These are phyloP conservation scores for Neostethus bicornis DNA, from an alignment of 2,797 vertebrate genomes.

Conservation along the genomic window DNA sequence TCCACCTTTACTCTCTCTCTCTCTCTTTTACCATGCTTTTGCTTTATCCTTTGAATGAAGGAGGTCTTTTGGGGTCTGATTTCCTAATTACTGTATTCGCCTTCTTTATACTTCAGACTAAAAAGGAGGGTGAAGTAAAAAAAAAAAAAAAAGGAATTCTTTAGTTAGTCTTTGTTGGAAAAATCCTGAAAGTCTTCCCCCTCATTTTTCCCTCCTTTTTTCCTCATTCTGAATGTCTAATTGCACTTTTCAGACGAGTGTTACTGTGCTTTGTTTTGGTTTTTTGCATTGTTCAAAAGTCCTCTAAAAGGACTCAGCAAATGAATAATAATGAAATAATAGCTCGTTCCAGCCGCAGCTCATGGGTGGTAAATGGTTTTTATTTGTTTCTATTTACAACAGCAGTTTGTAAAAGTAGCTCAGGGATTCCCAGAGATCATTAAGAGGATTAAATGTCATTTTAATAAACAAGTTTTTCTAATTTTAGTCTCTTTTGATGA, in stretches of 20 bases:
- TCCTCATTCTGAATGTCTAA: constrained; percentile 54
- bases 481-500: constrained; percentile 24
- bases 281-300: constrained; percentile 35
- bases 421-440: constrained; percentile 46
- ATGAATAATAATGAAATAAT: constrained; percentile 65
- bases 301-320: too few relatives aligned
- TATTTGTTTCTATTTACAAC: constrained; percentile 46
- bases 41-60: too few relatives aligned
- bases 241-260: constrained; percentile 28
- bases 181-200: constrained; percentile 36
- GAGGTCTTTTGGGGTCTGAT: too few relatives aligned
- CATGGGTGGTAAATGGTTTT: constrained; percentile 38
- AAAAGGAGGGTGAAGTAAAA: constrained; percentile 41
- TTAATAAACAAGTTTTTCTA: constrained; percentile 31
- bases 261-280: constrained; percentile 5
- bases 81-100: too few relatives aligned
- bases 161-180: too few relatives aligned
- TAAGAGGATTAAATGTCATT: constrained; percentile 25
- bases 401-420: constrained; percentile 25
- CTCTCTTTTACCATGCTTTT: too few relatives aligned
- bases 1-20: too few relatives aligned
- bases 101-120: too few relatives aligned
- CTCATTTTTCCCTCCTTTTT: constrained; percentile 52
- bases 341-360: constrained; percentile 53
- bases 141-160: too few relatives aligned